Conservation (phyloP, 2,113 vertebrate species). For the Odobenus rosmarus region DNA sequence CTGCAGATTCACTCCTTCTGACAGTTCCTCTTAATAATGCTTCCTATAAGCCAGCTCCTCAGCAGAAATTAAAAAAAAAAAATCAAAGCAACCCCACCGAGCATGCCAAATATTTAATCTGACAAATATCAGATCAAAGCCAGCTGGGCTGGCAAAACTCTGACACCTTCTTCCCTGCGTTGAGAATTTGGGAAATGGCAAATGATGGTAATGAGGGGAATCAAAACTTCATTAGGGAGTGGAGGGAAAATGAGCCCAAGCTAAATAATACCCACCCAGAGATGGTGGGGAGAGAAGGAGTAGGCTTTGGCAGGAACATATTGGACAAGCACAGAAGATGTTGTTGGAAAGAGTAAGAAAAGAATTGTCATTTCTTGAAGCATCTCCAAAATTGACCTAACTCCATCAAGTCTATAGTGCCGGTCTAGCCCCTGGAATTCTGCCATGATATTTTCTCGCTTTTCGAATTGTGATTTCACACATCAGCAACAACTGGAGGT, state of each 20-base stretch:
- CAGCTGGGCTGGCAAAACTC: not conserved
- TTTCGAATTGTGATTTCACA: not conserved
- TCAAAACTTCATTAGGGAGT: not conserved
- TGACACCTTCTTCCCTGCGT: not conserved
- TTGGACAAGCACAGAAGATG: not conserved
- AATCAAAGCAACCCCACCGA: not conserved
- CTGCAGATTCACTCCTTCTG: not conserved
- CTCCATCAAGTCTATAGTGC: rapidly evolving
- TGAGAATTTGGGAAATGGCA: not conserved
- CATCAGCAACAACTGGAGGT: not conserved
- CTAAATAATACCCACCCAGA: not conserved
- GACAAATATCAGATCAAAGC: not conserved
- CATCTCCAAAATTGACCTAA: not conserved
- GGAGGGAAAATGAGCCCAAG: not conserved
- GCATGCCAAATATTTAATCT: not conserved
- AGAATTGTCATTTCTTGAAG: not conserved
- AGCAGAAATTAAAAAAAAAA: not conserved
- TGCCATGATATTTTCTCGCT: not conserved
- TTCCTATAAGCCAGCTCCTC: not conserved
- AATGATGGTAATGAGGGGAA: not conserved
- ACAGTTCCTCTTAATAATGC: not conserved
- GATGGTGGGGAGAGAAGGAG: not conserved
- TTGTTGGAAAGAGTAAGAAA: not conserved
- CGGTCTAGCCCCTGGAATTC: not conserved
- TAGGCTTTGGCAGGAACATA: not conserved